A percentile compares a stretch with the other conserved stretches of the same genome.
phyloP scores from a whole-genome alignment of 2,797 vertebrate genomes.

The Lepilemur septentrionalis region DNA sequence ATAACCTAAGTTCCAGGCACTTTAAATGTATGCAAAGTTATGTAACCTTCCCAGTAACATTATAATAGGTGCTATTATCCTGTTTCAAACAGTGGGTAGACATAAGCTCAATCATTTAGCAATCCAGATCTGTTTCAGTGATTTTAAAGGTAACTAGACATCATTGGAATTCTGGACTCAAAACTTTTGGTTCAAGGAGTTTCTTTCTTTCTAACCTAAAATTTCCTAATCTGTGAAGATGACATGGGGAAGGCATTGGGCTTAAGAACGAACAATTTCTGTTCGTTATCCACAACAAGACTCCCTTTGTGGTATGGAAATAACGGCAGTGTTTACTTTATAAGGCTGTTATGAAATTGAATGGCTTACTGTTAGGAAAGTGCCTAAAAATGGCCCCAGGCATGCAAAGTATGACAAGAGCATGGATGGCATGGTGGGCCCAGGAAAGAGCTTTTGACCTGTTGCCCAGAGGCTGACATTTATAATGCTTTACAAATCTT shows the following conservation, averaged over 20 bases:
- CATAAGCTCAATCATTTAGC: neutral
- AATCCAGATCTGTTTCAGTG: neutral
- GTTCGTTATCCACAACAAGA: neutral
- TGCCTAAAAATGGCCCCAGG: neutral
- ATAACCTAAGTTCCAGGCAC: neutral
- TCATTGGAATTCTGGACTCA: neutral
- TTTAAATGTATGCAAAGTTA: neutral
- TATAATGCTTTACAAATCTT: neutral
- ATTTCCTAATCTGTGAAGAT: neutral
- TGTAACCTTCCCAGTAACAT: neutral
- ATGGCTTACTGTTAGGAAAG: neutral
- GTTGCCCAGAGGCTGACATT: neutral
- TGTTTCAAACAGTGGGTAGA: neutral
- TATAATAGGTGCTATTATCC: neutral
- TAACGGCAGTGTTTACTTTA: neutral
- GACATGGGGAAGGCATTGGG: neutral
- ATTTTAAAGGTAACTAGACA: neutral
- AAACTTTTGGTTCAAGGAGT: neutral
- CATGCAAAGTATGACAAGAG: neutral
- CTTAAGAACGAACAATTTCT: neutral
- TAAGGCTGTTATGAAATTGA: neutral
- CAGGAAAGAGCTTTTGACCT: neutral
- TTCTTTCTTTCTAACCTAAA: neutral
- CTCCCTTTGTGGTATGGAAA: neutral
- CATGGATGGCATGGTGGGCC: neutral